Evolutionary conservation across 30 jellyfish, hydroid and myxozoan genomes (phyloP).

Genomic region (Euphysa ruthae): DNA sequence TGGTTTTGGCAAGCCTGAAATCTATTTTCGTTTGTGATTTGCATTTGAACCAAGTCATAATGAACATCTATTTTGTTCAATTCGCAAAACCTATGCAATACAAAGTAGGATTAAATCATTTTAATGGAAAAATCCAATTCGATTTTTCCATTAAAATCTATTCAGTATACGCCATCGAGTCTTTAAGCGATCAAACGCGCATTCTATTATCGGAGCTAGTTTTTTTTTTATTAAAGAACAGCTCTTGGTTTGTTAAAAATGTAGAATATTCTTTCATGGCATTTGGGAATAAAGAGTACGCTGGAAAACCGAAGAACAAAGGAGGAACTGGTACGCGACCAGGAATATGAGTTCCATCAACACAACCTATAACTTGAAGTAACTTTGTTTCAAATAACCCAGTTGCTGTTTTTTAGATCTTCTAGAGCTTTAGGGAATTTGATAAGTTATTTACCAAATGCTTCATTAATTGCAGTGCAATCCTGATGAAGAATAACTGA

Average conservation of each 20-base stretch:
- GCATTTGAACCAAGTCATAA: too few species aligned
- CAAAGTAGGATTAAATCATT: conserved; percentile 12
- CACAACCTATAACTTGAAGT: conserved; percentile 68
- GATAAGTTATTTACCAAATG: conserved; percentile 12
- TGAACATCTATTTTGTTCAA: too few species aligned
- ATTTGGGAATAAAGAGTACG: conserved; percentile 62
- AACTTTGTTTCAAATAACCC: conserved; percentile 28
- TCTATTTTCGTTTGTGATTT: too few species aligned
- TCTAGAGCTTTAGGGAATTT: conserved; percentile 12
- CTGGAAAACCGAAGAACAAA: conserved; percentile 56
- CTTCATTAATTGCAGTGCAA: conserved; percentile 3
- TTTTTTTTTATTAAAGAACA: too few species aligned
- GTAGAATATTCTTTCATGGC: conserved; percentile 26
- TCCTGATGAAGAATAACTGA: not conserved
- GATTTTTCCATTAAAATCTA: not conserved
- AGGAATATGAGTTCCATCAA: conserved; percentile 72
- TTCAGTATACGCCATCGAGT: conserved; percentile 6
- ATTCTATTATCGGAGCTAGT: conserved; percentile 27
- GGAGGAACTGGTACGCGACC: conserved; percentile 46
- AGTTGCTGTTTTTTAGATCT: too few species aligned
- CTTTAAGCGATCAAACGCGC: conserved; percentile 32
- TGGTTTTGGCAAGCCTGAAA: too few species aligned
- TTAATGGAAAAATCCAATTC: not conserved
- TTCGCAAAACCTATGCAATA: too few species aligned
- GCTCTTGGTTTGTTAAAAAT: too few species aligned